A percentile compares a stretch with the other conserved stretches of the same genome.
These are phyloP conservation scores for Slavum lentiscoides DNA, from an alignment of 2,888 invertebrate species.

Conservation along the genomic window DNA sequence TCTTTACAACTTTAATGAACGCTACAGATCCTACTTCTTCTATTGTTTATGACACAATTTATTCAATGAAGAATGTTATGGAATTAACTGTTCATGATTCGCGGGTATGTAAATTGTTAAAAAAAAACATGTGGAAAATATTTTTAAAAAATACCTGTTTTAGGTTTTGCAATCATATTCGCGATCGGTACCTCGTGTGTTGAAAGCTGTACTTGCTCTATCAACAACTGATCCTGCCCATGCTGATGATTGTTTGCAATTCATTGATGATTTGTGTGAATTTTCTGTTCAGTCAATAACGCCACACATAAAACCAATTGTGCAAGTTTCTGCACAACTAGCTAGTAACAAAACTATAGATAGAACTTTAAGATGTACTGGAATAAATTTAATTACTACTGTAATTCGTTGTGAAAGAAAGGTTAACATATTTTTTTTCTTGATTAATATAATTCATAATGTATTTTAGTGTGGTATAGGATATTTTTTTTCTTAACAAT, in stretches of 20 bases:
- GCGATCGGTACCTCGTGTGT: conserved; percentile 26
- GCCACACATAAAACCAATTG: conserved; percentile 39
- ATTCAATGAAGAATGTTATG: conserved; percentile 41
- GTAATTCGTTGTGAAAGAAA: conserved; percentile 37
- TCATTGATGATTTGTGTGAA: conserved; percentile 24
- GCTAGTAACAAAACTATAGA: conserved; percentile 38
- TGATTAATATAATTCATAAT: not conserved
- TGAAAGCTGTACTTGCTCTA: conserved; percentile 30
- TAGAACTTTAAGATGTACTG: conserved; percentile 31
- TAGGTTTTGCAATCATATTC: conserved; percentile 41
- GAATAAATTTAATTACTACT: conserved; percentile 42
- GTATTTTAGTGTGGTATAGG: not conserved
- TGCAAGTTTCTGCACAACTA: conserved; percentile 45
- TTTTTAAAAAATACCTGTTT: not conserved
- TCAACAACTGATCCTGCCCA: conserved; percentile 36
- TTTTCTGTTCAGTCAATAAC: conserved; percentile 38
- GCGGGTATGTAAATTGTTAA: conserved; percentile 2
- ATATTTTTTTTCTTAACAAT: not conserved
- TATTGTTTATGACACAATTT: conserved; percentile 27
- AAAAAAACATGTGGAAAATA: not conserved
- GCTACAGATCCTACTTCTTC: conserved; percentile 25
- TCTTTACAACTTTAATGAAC: conserved; percentile 7
- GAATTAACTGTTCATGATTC: conserved; percentile 24
- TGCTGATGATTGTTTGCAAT: conserved; percentile 41
- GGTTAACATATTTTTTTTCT: conserved; percentile 10